Conservation (phyloP, 2,888 invertebrate species). For the Lasius fuliginosus region DNA sequence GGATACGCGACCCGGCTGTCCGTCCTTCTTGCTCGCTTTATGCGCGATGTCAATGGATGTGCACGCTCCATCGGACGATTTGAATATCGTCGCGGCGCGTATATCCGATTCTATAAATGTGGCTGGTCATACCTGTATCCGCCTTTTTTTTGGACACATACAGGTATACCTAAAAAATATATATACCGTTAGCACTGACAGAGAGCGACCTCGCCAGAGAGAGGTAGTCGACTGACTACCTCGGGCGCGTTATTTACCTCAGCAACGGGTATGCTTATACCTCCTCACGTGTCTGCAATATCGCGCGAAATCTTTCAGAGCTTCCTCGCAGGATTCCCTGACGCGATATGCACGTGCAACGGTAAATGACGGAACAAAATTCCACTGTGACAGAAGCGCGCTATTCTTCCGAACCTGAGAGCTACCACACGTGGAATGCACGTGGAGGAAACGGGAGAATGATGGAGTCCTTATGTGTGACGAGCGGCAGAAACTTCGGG, state of each 20-base stretch:
- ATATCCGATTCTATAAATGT: slow-evolving; percentile 45
- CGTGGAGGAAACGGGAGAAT: slow-evolving; percentile 9
- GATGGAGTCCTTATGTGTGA: background rate
- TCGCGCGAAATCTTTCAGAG: slow-evolving; percentile 39
- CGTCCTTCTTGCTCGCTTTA: slow-evolving; percentile 51
- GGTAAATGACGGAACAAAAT: slow-evolving; percentile 47
- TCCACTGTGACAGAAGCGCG: slow-evolving; percentile 30
- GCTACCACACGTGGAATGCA: slow-evolving; percentile 4
- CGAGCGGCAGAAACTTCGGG: background rate
- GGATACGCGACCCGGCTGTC: slow-evolving; percentile 12
- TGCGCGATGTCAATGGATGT: slow-evolving; percentile 36
- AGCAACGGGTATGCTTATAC: slow-evolving; percentile 56
- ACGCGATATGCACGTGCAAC: slow-evolving; percentile 34
- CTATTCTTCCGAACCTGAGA: slow-evolving; percentile 35
- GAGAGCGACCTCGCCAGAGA: slow-evolving; percentile 66
- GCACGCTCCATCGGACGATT: slow-evolving; percentile 52
- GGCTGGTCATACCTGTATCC: slow-evolving; percentile 27
- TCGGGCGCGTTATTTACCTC: slow-evolving; percentile 60
- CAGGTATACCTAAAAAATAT: slow-evolving; percentile 57
- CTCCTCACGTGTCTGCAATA: slow-evolving; percentile 51
- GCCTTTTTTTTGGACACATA: slow-evolving; percentile 27
- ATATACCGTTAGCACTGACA: slow-evolving; percentile 69
- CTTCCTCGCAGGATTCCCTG: slow-evolving; percentile 41
- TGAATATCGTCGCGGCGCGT: slow-evolving; percentile 53
- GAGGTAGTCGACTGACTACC: too few species aligned